Conservation (phyloP, 2,113 vertebrate species). For the Coptodon bakossiorum region DNA sequence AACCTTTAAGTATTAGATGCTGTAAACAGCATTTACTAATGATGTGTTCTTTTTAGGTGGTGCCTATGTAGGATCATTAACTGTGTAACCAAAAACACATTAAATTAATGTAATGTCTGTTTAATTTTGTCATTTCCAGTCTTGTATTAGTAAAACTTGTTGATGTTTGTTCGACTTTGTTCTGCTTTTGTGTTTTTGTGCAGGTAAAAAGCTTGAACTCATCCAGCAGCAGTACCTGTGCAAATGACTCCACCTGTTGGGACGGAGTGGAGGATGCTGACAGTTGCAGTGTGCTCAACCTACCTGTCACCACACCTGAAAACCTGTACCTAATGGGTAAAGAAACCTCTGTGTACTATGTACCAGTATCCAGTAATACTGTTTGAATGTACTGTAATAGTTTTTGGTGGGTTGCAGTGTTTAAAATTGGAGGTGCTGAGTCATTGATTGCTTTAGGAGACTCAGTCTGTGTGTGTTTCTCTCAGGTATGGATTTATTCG, state of each 20-base stretch:
- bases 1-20: neutral
- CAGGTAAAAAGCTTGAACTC: conserved; percentile 89
- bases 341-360: neutral
- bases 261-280: conserved; percentile 81
- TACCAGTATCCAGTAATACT: neutral
- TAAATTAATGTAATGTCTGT: neutral
- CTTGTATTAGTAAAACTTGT: neutral
- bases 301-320: conserved; percentile 90
- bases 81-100: neutral
- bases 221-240: conserved; percentile 85
- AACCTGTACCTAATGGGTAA: conserved; percentile 96
- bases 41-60: neutral
- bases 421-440: neutral
- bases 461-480: neutral
- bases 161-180: fast-evolving
- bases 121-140: neutral
- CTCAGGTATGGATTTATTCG: conserved; percentile 94
- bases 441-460: neutral
- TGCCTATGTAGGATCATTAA: neutral
- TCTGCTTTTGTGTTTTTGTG: neutral
- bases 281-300: conserved; percentile 78
- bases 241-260: conserved; percentile 83
- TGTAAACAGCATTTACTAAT: neutral
- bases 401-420: neutral
- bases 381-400: neutral